phyloP scores from a whole-genome alignment of 2,888 invertebrate species.

The Isoperla grammatica region DNA sequence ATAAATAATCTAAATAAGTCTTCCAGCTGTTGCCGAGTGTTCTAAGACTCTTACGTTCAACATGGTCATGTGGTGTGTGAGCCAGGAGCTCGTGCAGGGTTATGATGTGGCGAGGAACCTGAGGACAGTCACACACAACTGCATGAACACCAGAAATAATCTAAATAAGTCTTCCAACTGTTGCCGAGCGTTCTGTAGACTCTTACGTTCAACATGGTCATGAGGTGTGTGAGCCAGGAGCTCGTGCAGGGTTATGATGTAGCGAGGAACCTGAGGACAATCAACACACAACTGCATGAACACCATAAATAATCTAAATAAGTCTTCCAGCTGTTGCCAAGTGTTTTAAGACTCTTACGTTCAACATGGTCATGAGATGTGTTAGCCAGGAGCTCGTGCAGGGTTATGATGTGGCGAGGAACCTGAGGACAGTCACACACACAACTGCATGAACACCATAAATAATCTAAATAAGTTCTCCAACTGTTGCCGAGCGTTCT shows the following conservation, averaged over 20 bases:
- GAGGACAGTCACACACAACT: too few species aligned
- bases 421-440: too few species aligned
- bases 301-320: too few species aligned
- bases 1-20: too few species aligned
- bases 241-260: slow-evolving; percentile 87
- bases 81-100: slow-evolving; percentile 85
- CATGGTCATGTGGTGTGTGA: slow-evolving; percentile 91
- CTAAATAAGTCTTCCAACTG: slow-evolving; percentile 80
- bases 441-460: too few species aligned
- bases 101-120: slow-evolving; percentile 90
- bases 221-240: slow-evolving; percentile 87
- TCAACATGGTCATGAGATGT: slow-evolving; percentile 93
- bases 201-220: slow-evolving; percentile 87
- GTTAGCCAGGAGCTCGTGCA: slow-evolving; percentile 85
- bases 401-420: slow-evolving; percentile 84
- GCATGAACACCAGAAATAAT: too few species aligned
- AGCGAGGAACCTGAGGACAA: slow-evolving; percentile 83
- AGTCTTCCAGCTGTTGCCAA: slow-evolving; percentile 78
- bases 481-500: slow-evolving; percentile 79
- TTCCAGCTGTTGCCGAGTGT: slow-evolving; percentile 80
- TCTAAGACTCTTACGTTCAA: slow-evolving; percentile 85
- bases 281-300: too few species aligned
- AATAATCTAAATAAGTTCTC: slow-evolving; percentile 77
- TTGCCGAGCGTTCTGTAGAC: slow-evolving; percentile 78
- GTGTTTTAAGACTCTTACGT: slow-evolving; percentile 81